phyloP scores from a whole-genome alignment of 1,140 invertebrate genomes.

The Atta cephalotes region DNA sequence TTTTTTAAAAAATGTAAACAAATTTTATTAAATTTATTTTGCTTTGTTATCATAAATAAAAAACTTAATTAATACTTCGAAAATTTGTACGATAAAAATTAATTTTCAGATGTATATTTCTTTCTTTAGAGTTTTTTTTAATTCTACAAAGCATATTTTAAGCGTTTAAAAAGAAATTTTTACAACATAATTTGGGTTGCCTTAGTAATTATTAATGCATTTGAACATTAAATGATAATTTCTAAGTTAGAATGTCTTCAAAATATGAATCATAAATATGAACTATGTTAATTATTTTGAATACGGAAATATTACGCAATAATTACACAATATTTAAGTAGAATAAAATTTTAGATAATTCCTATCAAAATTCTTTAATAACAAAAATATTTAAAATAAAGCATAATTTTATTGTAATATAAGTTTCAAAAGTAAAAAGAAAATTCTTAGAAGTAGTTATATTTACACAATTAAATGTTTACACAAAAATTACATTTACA shows the following conservation, averaged over 20 bases:
- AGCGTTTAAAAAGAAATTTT: too few relatives aligned
- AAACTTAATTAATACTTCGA: too few relatives aligned
- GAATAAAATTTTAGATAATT: neutral
- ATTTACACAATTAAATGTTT: too few relatives aligned
- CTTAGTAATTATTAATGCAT: neutral
- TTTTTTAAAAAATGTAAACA: too few relatives aligned
- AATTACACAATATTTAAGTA: neutral
- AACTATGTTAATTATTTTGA: neutral
- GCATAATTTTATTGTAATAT: neutral
- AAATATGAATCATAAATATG: neutral
- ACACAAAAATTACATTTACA: too few relatives aligned
- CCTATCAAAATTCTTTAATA: neutral
- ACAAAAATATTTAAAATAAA: constrained; percentile 1
- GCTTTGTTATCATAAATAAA: too few relatives aligned
- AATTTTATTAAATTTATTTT: too few relatives aligned
- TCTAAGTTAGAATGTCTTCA: neutral
- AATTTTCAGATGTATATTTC: too few relatives aligned
- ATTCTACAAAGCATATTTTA: too few relatives aligned
- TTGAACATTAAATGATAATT: neutral
- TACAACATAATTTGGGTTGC: too few relatives aligned
- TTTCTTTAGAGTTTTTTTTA: too few relatives aligned
- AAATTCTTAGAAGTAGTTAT: neutral
- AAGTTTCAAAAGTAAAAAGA: neutral
- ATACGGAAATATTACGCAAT: neutral
- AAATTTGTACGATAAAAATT: too few relatives aligned